A percentile compares a stretch with the other conserved stretches of the same genome.
Conservation (phyloP, 2,888 invertebrate genomes). For the Phengaris arion region DNA sequence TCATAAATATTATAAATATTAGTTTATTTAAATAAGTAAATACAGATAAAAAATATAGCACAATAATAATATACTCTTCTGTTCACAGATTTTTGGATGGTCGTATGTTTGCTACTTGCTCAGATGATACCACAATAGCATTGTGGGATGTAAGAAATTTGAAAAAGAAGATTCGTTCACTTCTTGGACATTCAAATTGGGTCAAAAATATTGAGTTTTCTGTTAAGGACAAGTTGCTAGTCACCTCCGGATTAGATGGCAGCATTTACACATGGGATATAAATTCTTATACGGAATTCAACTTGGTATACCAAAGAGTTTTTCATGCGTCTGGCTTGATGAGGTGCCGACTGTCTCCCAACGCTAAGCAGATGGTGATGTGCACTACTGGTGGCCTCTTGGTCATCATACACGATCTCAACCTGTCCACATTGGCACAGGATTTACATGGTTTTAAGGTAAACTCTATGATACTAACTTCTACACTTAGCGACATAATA, state of each 20-base stretch:
- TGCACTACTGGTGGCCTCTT: slow-evolving; percentile 94
- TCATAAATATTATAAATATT: not conserved
- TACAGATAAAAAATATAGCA: not conserved
- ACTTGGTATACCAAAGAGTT: slow-evolving; percentile 87
- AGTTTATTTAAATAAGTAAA: not conserved
- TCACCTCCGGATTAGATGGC: slow-evolving; percentile 96
- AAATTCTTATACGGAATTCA: slow-evolving; percentile 89
- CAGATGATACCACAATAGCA: slow-evolving; percentile 95
- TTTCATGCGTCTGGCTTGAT: slow-evolving; percentile 92
- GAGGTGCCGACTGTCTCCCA: slow-evolving; percentile 92
- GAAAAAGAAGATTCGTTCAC: slow-evolving; percentile 85
- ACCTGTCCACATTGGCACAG: slow-evolving; percentile 86
- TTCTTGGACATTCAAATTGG: slow-evolving; percentile 96
- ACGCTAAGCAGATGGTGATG: slow-evolving; percentile 92
- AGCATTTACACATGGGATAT: slow-evolving; percentile 97
- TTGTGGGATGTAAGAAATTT: slow-evolving; percentile 95
- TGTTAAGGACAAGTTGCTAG: slow-evolving; percentile 87
- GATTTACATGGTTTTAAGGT: slow-evolving; percentile 93
- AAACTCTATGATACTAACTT: slow-evolving; percentile 30
- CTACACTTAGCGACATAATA: no score
- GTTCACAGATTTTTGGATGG: slow-evolving; percentile 88
- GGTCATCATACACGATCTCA: slow-evolving; percentile 92
- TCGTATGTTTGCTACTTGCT: slow-evolving; percentile 94
- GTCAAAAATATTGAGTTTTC: slow-evolving; percentile 98
- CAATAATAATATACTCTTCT: slow-evolving; percentile 1